Evolutionary conservation across 2,113 vertebrate genomes (phyloP).

Genomic region (Spermophilus dauricus): DNA sequence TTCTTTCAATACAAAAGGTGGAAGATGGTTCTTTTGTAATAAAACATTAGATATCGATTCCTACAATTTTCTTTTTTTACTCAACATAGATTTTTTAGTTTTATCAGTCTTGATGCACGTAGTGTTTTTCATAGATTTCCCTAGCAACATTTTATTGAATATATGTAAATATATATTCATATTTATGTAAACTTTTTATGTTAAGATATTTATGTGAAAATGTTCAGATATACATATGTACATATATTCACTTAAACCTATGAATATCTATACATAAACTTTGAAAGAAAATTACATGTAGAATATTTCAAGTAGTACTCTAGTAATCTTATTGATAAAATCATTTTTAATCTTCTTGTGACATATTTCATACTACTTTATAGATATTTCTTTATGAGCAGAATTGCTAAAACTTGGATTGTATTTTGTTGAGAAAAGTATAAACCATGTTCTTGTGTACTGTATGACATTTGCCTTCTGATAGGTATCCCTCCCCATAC

Average conservation of each 20-base stretch:
- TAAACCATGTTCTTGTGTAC: too few species aligned
- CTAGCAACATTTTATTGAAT: neutral
- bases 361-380: too few species aligned
- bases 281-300: neutral
- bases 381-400: too few species aligned
- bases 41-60: neutral
- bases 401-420: too few species aligned
- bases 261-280: neutral
- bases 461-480: too few species aligned
- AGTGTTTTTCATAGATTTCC: neutral
- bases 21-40: neutral
- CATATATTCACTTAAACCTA: neutral
- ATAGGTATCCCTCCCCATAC: too few species aligned
- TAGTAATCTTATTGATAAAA: too few species aligned
- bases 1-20: neutral
- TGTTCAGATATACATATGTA: neutral
- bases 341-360: too few species aligned
- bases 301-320: neutral
- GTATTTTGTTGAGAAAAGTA: too few species aligned
- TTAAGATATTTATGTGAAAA: neutral
- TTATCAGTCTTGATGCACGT: neutral
- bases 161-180: neutral
- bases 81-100: neutral
- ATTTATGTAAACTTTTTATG: neutral
- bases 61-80: neutral